These are phyloP conservation scores for Merodon equestris DNA, from an alignment of 2,888 invertebrate genomes.

Conservation along the genomic window DNA sequence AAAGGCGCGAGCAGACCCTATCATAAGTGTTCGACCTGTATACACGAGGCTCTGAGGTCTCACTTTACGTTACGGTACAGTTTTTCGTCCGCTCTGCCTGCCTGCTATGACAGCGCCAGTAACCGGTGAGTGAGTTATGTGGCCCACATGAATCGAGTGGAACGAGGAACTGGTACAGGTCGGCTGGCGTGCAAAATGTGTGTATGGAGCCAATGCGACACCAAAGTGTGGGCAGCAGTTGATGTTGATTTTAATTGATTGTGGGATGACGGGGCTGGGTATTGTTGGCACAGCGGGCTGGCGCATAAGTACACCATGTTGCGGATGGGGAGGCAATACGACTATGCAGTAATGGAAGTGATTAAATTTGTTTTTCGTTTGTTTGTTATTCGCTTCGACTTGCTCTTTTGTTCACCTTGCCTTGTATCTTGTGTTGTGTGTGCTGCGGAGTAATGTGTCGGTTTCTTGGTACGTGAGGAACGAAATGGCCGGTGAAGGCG, in stretches of 20 bases:
- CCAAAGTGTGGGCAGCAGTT: slow-evolving; percentile 58
- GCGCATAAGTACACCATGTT: neutral
- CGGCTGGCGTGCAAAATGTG: neutral
- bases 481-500: neutral
- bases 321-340: neutral
- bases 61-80: slow-evolving; percentile 45
- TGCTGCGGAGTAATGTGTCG: no score
- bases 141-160: slow-evolving; percentile 35
- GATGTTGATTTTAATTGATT: slow-evolving; percentile 66
- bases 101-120: slow-evolving; percentile 52
- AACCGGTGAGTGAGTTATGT: slow-evolving; percentile 52
- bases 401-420: no score
- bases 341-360: slow-evolving; percentile 44
- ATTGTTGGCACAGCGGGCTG: neutral
- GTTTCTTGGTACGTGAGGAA: no score
- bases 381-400: slow-evolving; percentile 1
- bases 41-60: slow-evolving; percentile 47
- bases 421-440: no score
- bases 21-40: slow-evolving; percentile 44
- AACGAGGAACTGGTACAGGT: slow-evolving; percentile 32
- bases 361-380: slow-evolving; percentile 41
- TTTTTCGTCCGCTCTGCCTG: slow-evolving; percentile 23
- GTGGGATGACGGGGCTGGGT: slow-evolving; percentile 53
- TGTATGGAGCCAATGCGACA: slow-evolving; percentile 18
- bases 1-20: slow-evolving; percentile 54